These are phyloP conservation scores for Brachionus rotundiformis DNA, from an alignment of 1,140 invertebrate genomes.

Conservation along the genomic window DNA sequence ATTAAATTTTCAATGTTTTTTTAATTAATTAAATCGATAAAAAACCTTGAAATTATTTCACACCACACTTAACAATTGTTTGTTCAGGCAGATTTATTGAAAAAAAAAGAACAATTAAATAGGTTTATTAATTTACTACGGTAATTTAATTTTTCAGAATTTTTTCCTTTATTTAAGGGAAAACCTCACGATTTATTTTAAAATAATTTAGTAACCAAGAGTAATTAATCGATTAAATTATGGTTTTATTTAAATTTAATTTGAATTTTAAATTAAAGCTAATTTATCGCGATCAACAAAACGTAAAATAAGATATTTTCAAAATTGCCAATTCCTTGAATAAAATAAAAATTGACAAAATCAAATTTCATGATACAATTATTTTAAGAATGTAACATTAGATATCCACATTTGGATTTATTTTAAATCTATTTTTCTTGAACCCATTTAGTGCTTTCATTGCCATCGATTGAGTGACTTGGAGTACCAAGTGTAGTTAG, in stretches of 20 bases:
- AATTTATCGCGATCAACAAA: too few species aligned
- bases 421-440: neutral
- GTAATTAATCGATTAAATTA: constrained; percentile 10
- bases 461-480: neutral
- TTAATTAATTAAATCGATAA: neutral
- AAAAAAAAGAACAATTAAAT: neutral
- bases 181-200: neutral
- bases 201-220: neutral
- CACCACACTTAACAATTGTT: neutral
- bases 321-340: too few species aligned
- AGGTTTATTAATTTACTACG: neutral
- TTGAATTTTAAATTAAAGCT: too few species aligned
- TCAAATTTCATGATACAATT: too few species aligned
- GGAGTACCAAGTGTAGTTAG: neutral
- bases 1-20: neutral
- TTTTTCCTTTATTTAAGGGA: neutral
- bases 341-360: too few species aligned
- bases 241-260: too few species aligned
- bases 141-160: neutral
- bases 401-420: too few species aligned
- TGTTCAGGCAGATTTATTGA: neutral
- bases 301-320: too few species aligned
- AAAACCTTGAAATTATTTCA: neutral
- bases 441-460: neutral
- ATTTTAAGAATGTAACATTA: too few species aligned